Evolutionary conservation across 1,140 invertebrate genomes (phyloP), one percentile per base, ranked within the genome.

Genomic region (Caerostris darwini): DNA sequence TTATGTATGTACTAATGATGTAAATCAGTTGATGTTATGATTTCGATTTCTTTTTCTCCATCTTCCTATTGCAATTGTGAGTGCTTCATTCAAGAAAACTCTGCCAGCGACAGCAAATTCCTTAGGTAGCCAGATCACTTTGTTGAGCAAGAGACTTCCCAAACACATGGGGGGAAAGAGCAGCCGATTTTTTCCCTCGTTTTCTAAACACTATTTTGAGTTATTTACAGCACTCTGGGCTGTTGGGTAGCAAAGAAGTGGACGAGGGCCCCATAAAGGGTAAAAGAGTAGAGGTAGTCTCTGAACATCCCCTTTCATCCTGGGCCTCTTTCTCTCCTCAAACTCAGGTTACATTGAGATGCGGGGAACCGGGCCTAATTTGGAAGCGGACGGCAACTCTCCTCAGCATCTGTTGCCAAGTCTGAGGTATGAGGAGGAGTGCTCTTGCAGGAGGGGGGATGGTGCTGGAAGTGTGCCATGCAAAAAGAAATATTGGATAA

Each of bases 331-430:
- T 57, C 53, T 90, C 89, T 82, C 71, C 71, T 59, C 89, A 54
- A 58, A 93, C 91, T 93, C 91, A 87, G 64, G 91, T 93, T 93
- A 86, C 91, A 93, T 50, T 69, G 90, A 57, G 77, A 59, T 85
- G 90, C 90, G 77, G 77, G 90, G 67, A 71, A 92, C 81, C 90
- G 83, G 91, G 91, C 91, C 91, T 87, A 93, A 93, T 93, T 93
- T 93, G 91, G 91, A 93, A 93, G 91, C 91, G 91, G 77, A 64
- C 90, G 90, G 89, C 67, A 57, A 85, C 59, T 50, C 90, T 69
- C 91, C 83, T 50, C 81, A 10, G 91, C 91, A 93, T 93, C 91
- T 93, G 91, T 93, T 93, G 91, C 91, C 82, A 93, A 93, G 82
- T 69, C 83, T 67, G 89, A 90, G 89, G 89, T 90, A 90, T 90